Percentiles rank a stretch among this genome's conserved stretches.
Evolutionary conservation across 2,888 invertebrate genomes (phyloP).

Genomic region (Aporophyla nigra): DNA sequence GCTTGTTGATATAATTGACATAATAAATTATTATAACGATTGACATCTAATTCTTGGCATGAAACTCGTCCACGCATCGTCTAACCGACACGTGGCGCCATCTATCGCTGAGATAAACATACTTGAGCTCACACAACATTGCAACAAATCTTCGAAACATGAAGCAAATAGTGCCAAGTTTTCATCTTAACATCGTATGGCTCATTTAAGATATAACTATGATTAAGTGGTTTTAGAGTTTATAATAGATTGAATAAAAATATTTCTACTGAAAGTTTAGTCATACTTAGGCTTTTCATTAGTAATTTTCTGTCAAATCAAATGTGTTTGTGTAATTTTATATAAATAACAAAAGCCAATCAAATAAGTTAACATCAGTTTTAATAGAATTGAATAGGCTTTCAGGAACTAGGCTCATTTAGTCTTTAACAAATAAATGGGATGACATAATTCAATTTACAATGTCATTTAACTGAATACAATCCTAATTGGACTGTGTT

Average conservation of each 20-base stretch:
- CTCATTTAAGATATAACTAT: conserved; percentile 21
- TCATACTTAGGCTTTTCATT: background rate
- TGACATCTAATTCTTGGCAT: conserved; percentile 40
- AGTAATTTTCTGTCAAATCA: background rate
- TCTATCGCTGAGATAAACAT: conserved; percentile 43
- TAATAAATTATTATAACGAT: conserved; percentile 26
- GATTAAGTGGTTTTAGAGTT: conserved; percentile 15
- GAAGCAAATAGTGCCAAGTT: conserved; percentile 45
- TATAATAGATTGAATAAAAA: background rate
- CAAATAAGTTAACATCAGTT: background rate
- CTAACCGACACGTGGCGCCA: conserved; percentile 46
- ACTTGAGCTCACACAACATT: conserved; percentile 9
- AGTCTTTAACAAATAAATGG: background rate
- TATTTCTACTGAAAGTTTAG: background rate
- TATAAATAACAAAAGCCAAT: background rate
- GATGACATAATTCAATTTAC: background rate
- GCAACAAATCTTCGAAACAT: conserved; percentile 17
- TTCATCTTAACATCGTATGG: conserved; percentile 1
- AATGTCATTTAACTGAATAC: conserved; percentile 1
- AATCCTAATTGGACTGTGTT: conserved; percentile 3
- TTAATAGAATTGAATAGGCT: background rate
- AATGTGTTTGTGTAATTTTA: background rate
- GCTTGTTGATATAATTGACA: conserved; percentile 17
- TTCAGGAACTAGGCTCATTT: background rate
- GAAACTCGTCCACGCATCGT: conserved; percentile 7